Evolutionary conservation across 1,140 invertebrate genomes (phyloP).

Genomic region (Sycobia sp.): DNA sequence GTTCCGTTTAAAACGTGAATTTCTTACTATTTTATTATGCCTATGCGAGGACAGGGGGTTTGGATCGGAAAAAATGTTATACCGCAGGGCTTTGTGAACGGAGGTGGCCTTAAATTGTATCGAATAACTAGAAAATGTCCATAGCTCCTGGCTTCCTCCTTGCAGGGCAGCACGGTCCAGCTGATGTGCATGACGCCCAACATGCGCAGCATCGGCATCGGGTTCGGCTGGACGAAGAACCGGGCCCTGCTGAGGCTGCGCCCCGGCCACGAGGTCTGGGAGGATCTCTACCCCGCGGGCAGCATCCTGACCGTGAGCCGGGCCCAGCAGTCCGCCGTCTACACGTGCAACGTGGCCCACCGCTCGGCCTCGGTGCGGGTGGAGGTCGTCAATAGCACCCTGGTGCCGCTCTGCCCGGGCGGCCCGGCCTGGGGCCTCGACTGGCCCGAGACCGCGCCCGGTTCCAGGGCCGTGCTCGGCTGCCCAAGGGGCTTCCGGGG

Average conservation of each 20-base stretch:
- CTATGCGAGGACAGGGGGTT: too few relatives aligned
- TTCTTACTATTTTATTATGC: too few relatives aligned
- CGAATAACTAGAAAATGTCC: too few relatives aligned
- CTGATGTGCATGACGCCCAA: slow-evolving; percentile 56
- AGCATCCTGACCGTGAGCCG: slow-evolving; percentile 79
- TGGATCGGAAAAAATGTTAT: too few relatives aligned
- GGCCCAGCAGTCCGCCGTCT: slow-evolving; percentile 71
- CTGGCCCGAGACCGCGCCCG: slow-evolving; percentile 70
- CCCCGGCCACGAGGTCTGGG: slow-evolving; percentile 76
- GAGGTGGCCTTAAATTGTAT: too few relatives aligned
- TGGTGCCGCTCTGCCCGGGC: slow-evolving; percentile 63
- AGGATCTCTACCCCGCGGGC: slow-evolving; percentile 77
- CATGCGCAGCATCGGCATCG: slow-evolving; percentile 61
- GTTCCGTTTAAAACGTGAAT: too few relatives aligned
- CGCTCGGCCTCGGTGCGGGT: slow-evolving; percentile 66
- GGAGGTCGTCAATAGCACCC: slow-evolving; percentile 66
- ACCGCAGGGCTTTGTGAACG: too few relatives aligned
- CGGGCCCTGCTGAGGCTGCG: slow-evolving; percentile 72
- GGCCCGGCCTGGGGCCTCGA: slow-evolving; percentile 59
- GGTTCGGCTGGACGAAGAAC: slow-evolving; percentile 81
- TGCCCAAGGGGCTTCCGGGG: slow-evolving; percentile 65
- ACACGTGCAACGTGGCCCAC: slow-evolving; percentile 67
- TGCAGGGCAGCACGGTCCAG: slow-evolving; percentile 52
- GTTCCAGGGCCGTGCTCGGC: slow-evolving; percentile 64
- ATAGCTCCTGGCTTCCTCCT: too few relatives aligned